Conservation (phyloP, 2,888 invertebrate genomes). For the Leucoptera coffeella region DNA sequence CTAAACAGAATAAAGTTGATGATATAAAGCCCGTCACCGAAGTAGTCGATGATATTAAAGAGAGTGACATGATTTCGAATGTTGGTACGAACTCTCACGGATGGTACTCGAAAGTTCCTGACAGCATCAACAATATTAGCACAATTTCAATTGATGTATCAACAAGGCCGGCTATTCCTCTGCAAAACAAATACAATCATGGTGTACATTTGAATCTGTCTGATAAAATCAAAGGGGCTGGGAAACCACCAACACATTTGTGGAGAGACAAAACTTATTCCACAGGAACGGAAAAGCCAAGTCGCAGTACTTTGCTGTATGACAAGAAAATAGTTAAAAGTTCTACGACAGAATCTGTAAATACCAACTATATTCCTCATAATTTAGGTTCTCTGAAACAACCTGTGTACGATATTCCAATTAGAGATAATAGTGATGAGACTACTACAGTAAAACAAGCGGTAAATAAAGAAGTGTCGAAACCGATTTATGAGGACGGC, state of each 20-base stretch:
- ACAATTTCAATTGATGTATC: slow-evolving; percentile 30
- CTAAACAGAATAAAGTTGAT: slow-evolving; percentile 12
- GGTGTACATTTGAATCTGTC: slow-evolving; percentile 25
- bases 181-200: slow-evolving; percentile 22
- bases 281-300: background rate
- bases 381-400: slow-evolving; percentile 23
- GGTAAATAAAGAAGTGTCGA: slow-evolving; percentile 24
- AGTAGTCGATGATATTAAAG: slow-evolving; percentile 15
- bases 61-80: slow-evolving; percentile 28
- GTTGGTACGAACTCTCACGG: slow-evolving; percentile 39
- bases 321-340: background rate
- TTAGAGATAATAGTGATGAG: slow-evolving; percentile 33
- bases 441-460: slow-evolving; percentile 19
- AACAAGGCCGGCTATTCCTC: slow-evolving; percentile 34
- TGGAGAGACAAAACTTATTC: slow-evolving; percentile 9
- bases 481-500: slow-evolving; percentile 40
- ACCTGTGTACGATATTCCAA: slow-evolving; percentile 41
- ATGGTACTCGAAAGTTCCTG: slow-evolving; percentile 36
- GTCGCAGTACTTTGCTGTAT: too few species aligned
- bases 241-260: slow-evolving; percentile 32
- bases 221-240: slow-evolving; percentile 28
- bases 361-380: slow-evolving; percentile 26
- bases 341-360: slow-evolving; percentile 17
- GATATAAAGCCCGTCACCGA: slow-evolving; percentile 18
- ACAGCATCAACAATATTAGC: slow-evolving; percentile 21